Conservation (phyloP, 2,888 invertebrate species). For the Phoronis australis region DNA sequence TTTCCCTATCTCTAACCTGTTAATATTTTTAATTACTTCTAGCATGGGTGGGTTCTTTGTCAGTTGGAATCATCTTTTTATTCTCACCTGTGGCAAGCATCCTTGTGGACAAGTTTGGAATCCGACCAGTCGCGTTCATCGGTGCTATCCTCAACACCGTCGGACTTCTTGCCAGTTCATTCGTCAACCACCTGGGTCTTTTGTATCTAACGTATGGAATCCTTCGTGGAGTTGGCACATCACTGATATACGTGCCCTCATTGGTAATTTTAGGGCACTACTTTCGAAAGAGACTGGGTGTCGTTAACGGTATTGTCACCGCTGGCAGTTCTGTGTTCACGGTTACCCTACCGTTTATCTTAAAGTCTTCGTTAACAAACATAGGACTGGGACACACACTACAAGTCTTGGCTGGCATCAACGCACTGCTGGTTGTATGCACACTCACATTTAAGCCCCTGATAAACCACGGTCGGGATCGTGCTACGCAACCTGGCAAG, state of each 20-base stretch:
- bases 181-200: constrained; percentile 2
- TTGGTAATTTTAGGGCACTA: constrained; percentile 6
- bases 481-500: too few species aligned
- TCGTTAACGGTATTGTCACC: constrained; percentile 6
- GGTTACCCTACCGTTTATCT: constrained; percentile 2
- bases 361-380: background rate
- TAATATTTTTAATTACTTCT: too few species aligned
- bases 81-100: constrained; percentile 6
- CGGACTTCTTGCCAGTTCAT: constrained; percentile 3
- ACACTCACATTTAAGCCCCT: constrained; percentile 5
- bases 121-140: constrained; percentile 4
- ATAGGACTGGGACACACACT: constrained; percentile 3
- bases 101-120: constrained; percentile 5
- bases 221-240: constrained; percentile 2
- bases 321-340: constrained; percentile 5
- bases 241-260: constrained; percentile 2
- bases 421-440: constrained; percentile 2
- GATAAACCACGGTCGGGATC: too few species aligned
- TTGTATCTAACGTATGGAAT: constrained; percentile 6
- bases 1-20: too few species aligned
- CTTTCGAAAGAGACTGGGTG: constrained; percentile 1
- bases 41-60: constrained; percentile 4
- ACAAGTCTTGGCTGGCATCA: constrained; percentile 1
- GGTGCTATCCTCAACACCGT: constrained; percentile 2
- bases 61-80: constrained; percentile 5